Evolutionary conservation across 2,888 invertebrate species (phyloP).

Genomic region (Lepas anatifera): DNA sequence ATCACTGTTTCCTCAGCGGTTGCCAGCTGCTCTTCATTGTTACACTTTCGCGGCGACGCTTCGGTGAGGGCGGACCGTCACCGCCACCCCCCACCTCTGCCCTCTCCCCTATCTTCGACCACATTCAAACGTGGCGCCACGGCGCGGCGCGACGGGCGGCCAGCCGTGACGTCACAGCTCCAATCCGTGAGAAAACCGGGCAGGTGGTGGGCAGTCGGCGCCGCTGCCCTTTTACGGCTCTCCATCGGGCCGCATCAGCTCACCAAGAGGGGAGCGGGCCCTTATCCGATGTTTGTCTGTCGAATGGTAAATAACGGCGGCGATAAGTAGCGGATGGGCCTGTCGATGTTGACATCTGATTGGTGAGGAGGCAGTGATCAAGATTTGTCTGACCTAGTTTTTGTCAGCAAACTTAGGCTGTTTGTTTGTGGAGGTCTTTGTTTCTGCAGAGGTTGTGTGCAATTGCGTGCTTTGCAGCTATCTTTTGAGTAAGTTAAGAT

Average conservation of each 20-base stretch:
- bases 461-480: no score
- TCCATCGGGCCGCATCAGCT: background rate
- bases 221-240: background rate
- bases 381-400: no score
- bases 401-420: no score
- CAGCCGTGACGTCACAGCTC: background rate
- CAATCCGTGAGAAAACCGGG: conserved; percentile 1
- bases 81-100: no score
- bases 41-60: background rate
- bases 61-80: background rate
- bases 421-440: no score
- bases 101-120: no score
- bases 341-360: no score
- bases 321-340: no score
- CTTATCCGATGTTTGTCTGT: background rate
- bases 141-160: background rate
- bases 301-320: background rate
- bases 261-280: no score
- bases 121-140: background rate
- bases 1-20: background rate
- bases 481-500: no score
- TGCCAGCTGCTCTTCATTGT: background rate
- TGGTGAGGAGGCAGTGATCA: no score
- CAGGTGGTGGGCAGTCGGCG: background rate
- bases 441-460: no score